These are phyloP conservation scores for Blastomussa wellsi DNA, from an alignment of 92 coral and sea anemone genomes.

Conservation along the genomic window DNA sequence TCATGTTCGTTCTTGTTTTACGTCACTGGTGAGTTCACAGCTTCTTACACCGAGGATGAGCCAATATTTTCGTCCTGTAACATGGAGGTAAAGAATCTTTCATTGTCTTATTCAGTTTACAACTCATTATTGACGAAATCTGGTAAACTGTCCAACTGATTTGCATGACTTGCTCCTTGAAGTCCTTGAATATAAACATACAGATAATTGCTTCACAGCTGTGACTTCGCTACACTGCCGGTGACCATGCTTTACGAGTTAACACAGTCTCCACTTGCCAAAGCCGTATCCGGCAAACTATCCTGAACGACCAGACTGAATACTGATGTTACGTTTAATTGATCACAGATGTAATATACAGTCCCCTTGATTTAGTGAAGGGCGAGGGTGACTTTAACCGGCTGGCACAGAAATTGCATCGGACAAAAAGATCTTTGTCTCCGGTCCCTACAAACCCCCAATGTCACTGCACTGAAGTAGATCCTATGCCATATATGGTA, in stretches of 20 bases:
- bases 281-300: neutral
- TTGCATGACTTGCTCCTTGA: neutral
- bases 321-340: no score
- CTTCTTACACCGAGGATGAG: no score
- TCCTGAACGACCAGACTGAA: no score
- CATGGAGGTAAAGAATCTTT: no score
- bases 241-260: neutral
- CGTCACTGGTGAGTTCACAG: no score
- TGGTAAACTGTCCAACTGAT: neutral
- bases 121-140: neutral
- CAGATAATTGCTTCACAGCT: neutral
- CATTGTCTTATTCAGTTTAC: neutral
- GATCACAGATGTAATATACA: no score
- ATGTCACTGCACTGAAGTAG: neutral
- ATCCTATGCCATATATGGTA: slow-evolving; percentile 2
- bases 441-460: neutral
- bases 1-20: no score
- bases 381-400: neutral
- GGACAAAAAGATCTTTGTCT: neutral
- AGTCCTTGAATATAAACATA: neutral
- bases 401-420: neutral
- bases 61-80: no score
- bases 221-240: neutral
- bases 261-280: neutral
- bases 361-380: no score